A percentile compares a stretch with the other conserved stretches of the same genome.
Evolutionary conservation across 2,888 invertebrate genomes (phyloP).

Genomic region (Tipula helvola): DNA sequence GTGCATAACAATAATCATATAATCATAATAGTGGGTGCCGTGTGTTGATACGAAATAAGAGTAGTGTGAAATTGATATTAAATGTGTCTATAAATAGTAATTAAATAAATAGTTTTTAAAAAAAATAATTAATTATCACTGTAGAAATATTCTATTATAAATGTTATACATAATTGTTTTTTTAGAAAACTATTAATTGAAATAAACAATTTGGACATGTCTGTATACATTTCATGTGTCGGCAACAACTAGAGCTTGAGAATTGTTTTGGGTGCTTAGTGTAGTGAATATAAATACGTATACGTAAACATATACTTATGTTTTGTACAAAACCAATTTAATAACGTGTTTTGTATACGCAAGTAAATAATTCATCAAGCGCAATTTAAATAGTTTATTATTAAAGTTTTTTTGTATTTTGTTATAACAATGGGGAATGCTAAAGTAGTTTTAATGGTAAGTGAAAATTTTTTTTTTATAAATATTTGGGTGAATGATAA

Average conservation of each 20-base stretch:
- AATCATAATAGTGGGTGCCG: neutral
- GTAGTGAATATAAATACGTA: neutral
- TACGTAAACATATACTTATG: neutral
- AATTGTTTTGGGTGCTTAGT: neutral
- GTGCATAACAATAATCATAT: neutral
- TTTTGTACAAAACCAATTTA: neutral
- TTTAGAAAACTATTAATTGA: neutral
- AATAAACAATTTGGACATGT: neutral
- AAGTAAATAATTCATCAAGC: neutral
- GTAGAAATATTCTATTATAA: too few relatives aligned
- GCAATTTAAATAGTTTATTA: neutral
- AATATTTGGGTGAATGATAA: neutral
- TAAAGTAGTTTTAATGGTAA: neutral
- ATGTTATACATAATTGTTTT: neutral
- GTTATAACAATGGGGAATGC: neutral
- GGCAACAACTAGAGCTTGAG: neutral
- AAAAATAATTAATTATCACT: neutral
- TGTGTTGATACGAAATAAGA: neutral
- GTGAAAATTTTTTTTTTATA: neutral
- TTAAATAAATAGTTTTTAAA: neutral
- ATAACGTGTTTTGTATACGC: neutral
- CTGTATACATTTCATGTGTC: neutral
- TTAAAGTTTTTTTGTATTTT: neutral
- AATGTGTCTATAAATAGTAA: neutral
- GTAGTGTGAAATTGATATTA: neutral